These are phyloP conservation scores for Oncorhynchus keta DNA, from an alignment of 2,113 vertebrate species.

Conservation along the genomic window DNA sequence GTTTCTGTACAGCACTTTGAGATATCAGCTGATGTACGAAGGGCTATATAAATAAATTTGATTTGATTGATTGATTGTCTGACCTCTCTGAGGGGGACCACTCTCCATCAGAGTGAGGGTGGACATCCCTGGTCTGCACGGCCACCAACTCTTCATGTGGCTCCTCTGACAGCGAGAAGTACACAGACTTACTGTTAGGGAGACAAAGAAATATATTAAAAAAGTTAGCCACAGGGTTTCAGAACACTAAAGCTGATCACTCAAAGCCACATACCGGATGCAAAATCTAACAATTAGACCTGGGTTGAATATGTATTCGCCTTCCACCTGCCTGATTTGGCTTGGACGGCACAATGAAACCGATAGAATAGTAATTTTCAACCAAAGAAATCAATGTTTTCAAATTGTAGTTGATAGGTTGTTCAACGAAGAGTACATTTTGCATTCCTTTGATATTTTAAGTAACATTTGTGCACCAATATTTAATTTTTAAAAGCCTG, in stretches of 20 bases:
- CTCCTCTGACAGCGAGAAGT: slow-evolving; percentile 73
- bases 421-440: no score
- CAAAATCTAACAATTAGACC: background rate
- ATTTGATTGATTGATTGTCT: slow-evolving; percentile 6
- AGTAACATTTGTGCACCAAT: no score
- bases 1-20: no score
- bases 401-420: no score
- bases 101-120: slow-evolving; percentile 82
- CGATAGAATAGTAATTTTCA: no score
- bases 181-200: slow-evolving; percentile 70
- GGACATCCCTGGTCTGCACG: slow-evolving; percentile 48
- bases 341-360: no score
- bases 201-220: slow-evolving; percentile 1
- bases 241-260: background rate
- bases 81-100: slow-evolving; percentile 71
- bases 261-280: background rate
- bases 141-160: slow-evolving; percentile 45
- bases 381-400: no score
- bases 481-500: no score
- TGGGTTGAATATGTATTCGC: no score
- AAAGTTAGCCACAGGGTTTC: background rate
- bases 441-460: no score
- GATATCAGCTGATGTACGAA: no score
- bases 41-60: no score
- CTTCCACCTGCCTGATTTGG: background rate